phyloP scores from a whole-genome alignment of 2,797 vertebrate genomes.

The Pygocentrus nattereri region DNA sequence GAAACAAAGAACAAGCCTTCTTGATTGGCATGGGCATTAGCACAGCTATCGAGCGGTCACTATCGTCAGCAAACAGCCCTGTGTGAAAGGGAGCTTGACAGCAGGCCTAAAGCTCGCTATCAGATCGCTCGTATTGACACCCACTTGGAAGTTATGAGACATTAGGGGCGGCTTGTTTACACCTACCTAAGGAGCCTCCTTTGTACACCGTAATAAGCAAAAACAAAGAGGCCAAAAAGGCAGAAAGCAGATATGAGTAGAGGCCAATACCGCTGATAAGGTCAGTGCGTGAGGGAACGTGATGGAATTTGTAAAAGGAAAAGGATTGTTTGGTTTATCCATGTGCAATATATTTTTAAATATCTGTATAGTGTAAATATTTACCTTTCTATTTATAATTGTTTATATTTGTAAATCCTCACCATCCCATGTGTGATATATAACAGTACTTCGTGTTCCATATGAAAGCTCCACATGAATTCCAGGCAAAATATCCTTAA shows the following conservation, averaged over 20 bases:
- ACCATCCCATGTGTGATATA: too few species aligned
- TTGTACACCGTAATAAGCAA: background rate
- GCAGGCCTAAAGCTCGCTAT: conserved; percentile 30
- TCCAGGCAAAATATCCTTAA: too few species aligned
- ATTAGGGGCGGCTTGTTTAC: conserved; percentile 11
- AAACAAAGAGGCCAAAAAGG: conserved; percentile 15
- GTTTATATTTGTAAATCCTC: too few species aligned
- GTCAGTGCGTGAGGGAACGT: background rate
- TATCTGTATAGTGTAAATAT: too few species aligned
- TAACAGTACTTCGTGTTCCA: too few species aligned
- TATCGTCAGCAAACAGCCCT: conserved; percentile 41
- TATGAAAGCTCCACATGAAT: too few species aligned
- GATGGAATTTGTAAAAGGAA: background rate
- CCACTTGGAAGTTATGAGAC: conserved; percentile 30
- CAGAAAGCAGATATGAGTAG: background rate
- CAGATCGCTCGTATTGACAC: conserved; percentile 37
- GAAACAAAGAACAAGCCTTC: conserved; percentile 13
- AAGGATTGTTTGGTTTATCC: background rate
- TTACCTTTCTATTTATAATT: too few species aligned
- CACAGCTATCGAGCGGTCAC: conserved; percentile 29
- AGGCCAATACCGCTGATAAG: too few species aligned
- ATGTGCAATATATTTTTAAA: too few species aligned
- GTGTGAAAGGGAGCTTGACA: conserved; percentile 15
- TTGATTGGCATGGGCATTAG: conserved; percentile 13
- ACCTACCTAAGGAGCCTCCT: background rate